Conservation (phyloP, 1,140 invertebrate species). For the Aphaenogaster rudis region DNA sequence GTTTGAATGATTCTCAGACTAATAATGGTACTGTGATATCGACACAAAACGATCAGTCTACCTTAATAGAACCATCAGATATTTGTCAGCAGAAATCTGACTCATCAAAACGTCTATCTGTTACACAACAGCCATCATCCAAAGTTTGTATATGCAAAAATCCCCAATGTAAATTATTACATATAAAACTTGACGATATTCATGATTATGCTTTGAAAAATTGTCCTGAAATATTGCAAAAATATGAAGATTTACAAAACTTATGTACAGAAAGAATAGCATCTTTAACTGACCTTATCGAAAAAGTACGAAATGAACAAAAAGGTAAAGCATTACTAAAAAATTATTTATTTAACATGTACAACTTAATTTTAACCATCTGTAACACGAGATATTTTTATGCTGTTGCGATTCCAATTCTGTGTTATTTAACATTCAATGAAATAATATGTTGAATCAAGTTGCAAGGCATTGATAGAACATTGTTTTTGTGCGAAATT, state of each 20-base stretch:
- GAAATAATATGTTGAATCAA: not conserved
- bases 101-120: not conserved
- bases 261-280: constrained; percentile 82
- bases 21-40: constrained; percentile 34
- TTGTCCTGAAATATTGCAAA: constrained; percentile 79
- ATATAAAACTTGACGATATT: constrained; percentile 71
- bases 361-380: not conserved
- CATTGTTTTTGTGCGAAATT: not conserved
- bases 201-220: constrained; percentile 71
- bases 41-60: constrained; percentile 51
- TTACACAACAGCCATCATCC: not conserved
- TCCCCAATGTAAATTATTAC: constrained; percentile 79
- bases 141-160: constrained; percentile 78
- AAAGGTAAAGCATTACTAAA: constrained; percentile 71
- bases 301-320: constrained; percentile 81
- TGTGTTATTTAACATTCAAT: constrained; percentile 30
- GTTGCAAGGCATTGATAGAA: not conserved
- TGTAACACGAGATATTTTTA: constrained; percentile 27
- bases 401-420: not conserved
- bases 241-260: constrained; percentile 81
- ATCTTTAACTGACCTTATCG: constrained; percentile 80
- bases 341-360: constrained; percentile 49
- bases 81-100: not conserved
- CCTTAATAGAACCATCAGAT: constrained; percentile 58
- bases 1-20: constrained; percentile 22